Base-by-base conservation (phyloP, 1,140 invertebrate species). In the Eriosoma lanigerum region DNA sequence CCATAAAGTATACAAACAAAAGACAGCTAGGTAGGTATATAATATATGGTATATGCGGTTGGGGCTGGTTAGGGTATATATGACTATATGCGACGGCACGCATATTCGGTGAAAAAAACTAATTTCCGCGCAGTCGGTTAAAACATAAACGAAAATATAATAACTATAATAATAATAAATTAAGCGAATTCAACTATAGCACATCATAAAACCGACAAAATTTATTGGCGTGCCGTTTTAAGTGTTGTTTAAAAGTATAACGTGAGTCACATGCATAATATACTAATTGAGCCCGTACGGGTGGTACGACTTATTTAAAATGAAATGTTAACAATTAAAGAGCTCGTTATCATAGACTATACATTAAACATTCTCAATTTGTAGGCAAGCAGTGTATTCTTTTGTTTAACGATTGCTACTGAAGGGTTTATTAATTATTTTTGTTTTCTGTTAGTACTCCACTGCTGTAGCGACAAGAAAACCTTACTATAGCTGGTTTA, bases 241-340 rank as follows among this genome's bases (percentile, higher is more conserved):
- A 72, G 46, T 52, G 68, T 17, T 72, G 46, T 72, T 72, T n/a
- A 50, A 52, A 70, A 70, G 46, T 50, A 68, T 46, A 13, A 38
- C 66, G 66, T 26, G 66, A 68, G 68, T 72, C 68, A 52, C 68
- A 72, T 52, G 48, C 68, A 52, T 29, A 52, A 15, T 13, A 72
- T 72, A 52, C 48, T 72, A 72, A 72, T 72, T 72, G 68, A 48
- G 48, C 38, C 66, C 66, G 66, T 68, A 48, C 66, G 66, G 66
- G 68, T 52, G 68, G 48, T 52, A 72, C 68, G 68, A 72, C 46
- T 72, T 72, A 52, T 48, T 72, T 72, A 72, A 72, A 72, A 52
- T 52, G 46, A 50, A 50, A 72, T 29, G 48, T 50, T 29, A 50
- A 72, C 68, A 50, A 52, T 72, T 29, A 72, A 68, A 72, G 24